Conservation (phyloP, 2,797 vertebrate genomes). For the Holocentrus rufus region DNA sequence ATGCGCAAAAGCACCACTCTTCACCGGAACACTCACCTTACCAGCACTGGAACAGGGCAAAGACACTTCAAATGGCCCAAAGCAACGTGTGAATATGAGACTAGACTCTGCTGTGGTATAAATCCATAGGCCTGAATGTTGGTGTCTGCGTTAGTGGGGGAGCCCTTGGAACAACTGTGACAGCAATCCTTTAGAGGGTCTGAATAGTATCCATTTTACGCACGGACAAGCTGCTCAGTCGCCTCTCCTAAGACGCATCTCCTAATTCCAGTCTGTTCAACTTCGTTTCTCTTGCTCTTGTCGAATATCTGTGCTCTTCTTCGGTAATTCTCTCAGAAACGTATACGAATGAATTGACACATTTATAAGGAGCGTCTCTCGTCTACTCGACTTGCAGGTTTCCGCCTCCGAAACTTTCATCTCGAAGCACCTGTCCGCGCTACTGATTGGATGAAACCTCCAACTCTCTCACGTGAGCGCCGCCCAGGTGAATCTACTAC, state of each 20-base stretch:
- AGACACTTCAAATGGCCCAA: background rate
- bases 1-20: slow-evolving; percentile 26
- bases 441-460: slow-evolving; percentile 70
- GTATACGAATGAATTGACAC: slow-evolving; percentile 28
- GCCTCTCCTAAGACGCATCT: slow-evolving; percentile 24
- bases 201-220: slow-evolving; percentile 59
- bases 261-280: background rate
- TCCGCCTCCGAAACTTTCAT: slow-evolving; percentile 82
- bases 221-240: slow-evolving; percentile 35
- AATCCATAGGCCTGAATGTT: slow-evolving; percentile 34
- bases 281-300: background rate
- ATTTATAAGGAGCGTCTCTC: slow-evolving; percentile 64
- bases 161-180: slow-evolving; percentile 12
- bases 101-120: background rate
- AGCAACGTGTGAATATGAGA: slow-evolving; percentile 1
- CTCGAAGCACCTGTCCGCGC: slow-evolving; percentile 75
- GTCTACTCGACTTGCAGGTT: slow-evolving; percentile 69
- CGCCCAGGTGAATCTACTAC: slow-evolving; percentile 70
- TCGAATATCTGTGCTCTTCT: background rate
- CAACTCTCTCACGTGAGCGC: slow-evolving; percentile 64
- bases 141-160: slow-evolving; percentile 12
- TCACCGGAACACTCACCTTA: slow-evolving; percentile 58
- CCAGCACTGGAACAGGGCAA: background rate
- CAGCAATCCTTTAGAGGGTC: slow-evolving; percentile 46
- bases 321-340: background rate